Percentiles rank a stretch among this genome's conserved stretches.
Evolutionary conservation across 2,888 invertebrate species (phyloP).

Genomic region (Rhagonycha fulva): DNA sequence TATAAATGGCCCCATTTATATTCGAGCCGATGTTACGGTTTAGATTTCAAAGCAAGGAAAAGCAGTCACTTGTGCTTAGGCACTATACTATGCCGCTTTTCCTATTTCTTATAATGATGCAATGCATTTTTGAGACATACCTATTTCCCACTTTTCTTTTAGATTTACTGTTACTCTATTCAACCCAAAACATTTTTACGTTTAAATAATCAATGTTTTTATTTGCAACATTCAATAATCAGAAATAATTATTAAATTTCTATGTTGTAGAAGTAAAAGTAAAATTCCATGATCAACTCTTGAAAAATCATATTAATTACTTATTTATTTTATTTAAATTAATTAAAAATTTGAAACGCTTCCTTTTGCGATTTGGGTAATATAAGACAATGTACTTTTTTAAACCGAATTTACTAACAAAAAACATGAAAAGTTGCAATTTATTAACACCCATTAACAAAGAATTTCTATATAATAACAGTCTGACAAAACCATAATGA

Average conservation of each 20-base stretch:
- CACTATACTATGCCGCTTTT: constrained; percentile 16
- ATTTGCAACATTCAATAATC: neutral
- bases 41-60: constrained; percentile 34
- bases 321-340: neutral
- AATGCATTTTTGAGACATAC: constrained; percentile 17
- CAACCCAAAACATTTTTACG: neutral
- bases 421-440: neutral
- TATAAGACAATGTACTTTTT: too few relatives aligned
- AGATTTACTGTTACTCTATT: neutral
- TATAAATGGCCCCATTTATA: constrained; percentile 43
- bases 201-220: neutral
- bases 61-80: constrained; percentile 32
- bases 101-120: constrained; percentile 16
- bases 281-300: neutral
- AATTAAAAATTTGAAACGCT: neutral
- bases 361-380: neutral
- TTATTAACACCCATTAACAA: constrained; percentile 8
- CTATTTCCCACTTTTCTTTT: constrained; percentile 14
- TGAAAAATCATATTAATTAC: neutral
- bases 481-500: constrained; percentile 38
- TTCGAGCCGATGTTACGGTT: constrained; percentile 38
- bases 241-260: too few relatives aligned
- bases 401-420: neutral
- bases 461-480: neutral
- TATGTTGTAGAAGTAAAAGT: neutral